Percentiles rank a stretch among this genome's conserved stretches.
Conservation (phyloP, 2,113 vertebrate genomes). For the Tachysurus vachellii region DNA sequence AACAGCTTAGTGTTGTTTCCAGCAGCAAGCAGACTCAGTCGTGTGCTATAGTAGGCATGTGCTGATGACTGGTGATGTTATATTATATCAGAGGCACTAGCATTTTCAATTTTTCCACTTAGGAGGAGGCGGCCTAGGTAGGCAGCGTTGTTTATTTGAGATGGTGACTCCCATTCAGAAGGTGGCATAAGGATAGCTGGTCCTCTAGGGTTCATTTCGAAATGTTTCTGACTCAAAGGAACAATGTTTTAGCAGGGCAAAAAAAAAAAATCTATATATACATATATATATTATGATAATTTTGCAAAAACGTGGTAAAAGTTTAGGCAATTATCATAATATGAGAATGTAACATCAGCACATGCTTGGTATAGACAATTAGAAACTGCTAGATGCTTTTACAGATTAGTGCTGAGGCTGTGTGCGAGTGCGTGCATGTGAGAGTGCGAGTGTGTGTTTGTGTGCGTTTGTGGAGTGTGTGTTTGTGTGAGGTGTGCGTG, state of each 20-base stretch:
- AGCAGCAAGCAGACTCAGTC: neutral
- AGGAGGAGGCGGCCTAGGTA: neutral
- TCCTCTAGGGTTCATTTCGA: neutral
- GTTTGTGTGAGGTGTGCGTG: no score
- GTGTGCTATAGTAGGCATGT: neutral
- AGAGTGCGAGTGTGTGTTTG: no score
- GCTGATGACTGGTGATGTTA: neutral
- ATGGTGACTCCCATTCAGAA: neutral
- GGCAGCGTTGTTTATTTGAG: neutral
- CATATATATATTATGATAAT: slow-evolving; percentile 2
- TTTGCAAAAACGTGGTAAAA: slow-evolving; percentile 24
- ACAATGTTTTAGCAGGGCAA: neutral
- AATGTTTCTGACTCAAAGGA: neutral
- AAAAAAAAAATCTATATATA: no score
- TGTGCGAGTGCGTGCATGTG: neutral
- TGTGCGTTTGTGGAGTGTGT: no score
- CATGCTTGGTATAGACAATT: slow-evolving; percentile 18
- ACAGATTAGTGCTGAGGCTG: neutral
- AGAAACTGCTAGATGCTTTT: slow-evolving; percentile 1
- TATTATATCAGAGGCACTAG: neutral
- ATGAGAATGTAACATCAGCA: neutral
- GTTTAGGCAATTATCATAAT: slow-evolving; percentile 3
- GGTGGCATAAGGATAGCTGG: neutral
- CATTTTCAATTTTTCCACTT: neutral
- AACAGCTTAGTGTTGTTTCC: neutral